A percentile compares a stretch with the other conserved stretches of the same genome.
Evolutionary conservation across 2,888 invertebrate species (phyloP).

Genomic region (Apamea monoglypha): DNA sequence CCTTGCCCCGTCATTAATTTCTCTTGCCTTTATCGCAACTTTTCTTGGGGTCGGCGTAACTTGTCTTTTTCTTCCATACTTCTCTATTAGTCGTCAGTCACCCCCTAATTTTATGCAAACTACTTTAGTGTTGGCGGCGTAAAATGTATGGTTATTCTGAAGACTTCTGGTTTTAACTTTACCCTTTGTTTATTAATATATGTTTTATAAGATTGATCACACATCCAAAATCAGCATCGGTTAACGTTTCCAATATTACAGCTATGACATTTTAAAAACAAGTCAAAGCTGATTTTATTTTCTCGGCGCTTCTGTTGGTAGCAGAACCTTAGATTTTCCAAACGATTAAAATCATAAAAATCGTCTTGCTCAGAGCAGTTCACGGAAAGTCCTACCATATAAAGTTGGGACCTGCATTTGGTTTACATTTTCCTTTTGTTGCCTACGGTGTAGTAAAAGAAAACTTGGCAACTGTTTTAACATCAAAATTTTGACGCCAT

Average conservation of each 20-base stretch:
- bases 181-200: not conserved
- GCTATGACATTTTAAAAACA: conserved; percentile 5
- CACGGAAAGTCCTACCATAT: not conserved
- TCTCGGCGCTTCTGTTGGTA: conserved; percentile 16
- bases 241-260: not conserved
- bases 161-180: not conserved
- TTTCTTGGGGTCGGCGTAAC: too few relatives aligned
- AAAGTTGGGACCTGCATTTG: conserved; percentile 23
- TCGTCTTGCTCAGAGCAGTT: not conserved
- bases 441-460: not conserved
- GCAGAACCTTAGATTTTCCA: conserved; percentile 10
- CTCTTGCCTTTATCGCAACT: too few relatives aligned
- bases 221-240: not conserved
- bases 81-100: not conserved
- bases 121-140: not conserved
- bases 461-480: conserved; percentile 55
- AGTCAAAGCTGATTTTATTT: not conserved
- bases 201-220: not conserved
- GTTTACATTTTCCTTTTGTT: conserved; percentile 34
- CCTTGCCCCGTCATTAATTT: too few relatives aligned
- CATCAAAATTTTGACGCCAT: conserved; percentile 50
- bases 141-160: not conserved
- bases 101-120: not conserved
- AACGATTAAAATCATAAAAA: conserved; percentile 49
- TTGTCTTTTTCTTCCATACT: not conserved